A percentile compares a stretch with the other conserved stretches of the same genome.
phyloP scores from a whole-genome alignment of 2,888 invertebrate genomes.

The Crioceris asparagi region DNA sequence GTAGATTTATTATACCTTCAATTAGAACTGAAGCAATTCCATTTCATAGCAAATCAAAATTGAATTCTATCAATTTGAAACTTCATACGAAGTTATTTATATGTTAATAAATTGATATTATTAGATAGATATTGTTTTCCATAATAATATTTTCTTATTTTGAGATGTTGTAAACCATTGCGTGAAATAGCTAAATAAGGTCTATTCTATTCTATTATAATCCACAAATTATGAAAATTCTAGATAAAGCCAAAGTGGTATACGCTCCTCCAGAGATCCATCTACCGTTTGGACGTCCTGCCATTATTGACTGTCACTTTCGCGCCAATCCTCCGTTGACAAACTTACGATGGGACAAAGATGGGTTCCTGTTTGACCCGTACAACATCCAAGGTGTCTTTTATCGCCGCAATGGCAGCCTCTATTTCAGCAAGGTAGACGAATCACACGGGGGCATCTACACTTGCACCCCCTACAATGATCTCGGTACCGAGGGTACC shows the following conservation, averaged over 20 bases:
- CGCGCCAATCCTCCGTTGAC: constrained; percentile 85
- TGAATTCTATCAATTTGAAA: too few species aligned
- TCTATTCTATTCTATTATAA: too few species aligned
- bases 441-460: constrained; percentile 78
- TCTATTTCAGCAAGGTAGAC: constrained; percentile 64
- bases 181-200: too few species aligned
- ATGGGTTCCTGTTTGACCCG: constrained; percentile 81
- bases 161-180: too few species aligned
- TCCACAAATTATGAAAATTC: too few species aligned
- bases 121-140: too few species aligned
- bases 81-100: too few species aligned
- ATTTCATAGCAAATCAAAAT: too few species aligned
- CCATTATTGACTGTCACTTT: constrained; percentile 82
- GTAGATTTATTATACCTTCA: too few species aligned
- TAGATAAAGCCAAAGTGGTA: constrained; percentile 86
- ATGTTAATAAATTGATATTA: too few species aligned
- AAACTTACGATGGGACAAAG: constrained; percentile 87
- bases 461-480: constrained; percentile 86
- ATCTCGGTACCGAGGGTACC: constrained; percentile 74
- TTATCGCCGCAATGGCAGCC: constrained; percentile 58
- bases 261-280: constrained; percentile 76
- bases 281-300: constrained; percentile 72
- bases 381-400: constrained; percentile 82
- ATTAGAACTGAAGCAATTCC: too few species aligned
- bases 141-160: too few species aligned